Percentiles rank a stretch among this genome's conserved stretches.
Evolutionary conservation across 1,140 invertebrate genomes (phyloP).

Genomic region (Muscidifurax raptorellus): DNA sequence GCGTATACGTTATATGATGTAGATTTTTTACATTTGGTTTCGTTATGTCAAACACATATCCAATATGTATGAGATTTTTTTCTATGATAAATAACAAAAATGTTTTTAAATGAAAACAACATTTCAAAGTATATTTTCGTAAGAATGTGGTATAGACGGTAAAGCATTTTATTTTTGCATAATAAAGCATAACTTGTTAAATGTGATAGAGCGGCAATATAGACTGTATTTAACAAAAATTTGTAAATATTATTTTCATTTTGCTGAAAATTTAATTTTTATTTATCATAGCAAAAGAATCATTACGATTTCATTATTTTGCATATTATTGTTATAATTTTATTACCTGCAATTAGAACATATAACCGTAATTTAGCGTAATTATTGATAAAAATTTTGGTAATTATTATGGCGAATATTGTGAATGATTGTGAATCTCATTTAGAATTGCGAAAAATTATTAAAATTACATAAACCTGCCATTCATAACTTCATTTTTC

Average conservation of each 20-base stretch:
- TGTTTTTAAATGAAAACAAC: not conserved
- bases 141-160: not conserved
- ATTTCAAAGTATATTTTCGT: not conserved
- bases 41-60: not conserved
- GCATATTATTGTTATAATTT: not conserved
- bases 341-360: not conserved
- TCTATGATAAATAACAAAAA: not conserved
- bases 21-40: not conserved
- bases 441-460: not conserved
- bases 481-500: not conserved
- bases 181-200: not conserved
- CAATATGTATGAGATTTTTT: constrained; percentile 5
- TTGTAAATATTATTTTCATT: not conserved
- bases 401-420: not conserved
- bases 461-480: not conserved
- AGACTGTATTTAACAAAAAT: not conserved
- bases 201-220: not conserved
- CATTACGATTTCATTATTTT: not conserved
- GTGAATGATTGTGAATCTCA: not conserved
- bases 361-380: not conserved
- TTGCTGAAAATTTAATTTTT: not conserved
- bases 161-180: not conserved
- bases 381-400: not conserved
- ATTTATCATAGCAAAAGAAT: not conserved
- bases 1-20: not conserved